phyloP scores from a whole-genome alignment of 2,888 invertebrate species.

The Pycnomerus fuliginosus region DNA sequence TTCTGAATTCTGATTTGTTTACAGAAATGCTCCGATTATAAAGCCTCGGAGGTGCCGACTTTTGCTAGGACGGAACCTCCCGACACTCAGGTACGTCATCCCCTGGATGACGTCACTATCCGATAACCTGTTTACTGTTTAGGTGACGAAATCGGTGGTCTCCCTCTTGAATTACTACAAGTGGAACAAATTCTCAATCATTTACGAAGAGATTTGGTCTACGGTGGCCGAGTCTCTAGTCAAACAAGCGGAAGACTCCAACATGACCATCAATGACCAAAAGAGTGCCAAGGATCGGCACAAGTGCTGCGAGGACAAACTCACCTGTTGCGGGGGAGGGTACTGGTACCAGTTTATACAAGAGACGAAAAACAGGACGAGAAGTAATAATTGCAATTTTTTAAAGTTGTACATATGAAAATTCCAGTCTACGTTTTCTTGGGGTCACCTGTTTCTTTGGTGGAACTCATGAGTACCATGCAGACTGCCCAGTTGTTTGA shows the following conservation, averaged over 20 bases:
- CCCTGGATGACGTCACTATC: background rate
- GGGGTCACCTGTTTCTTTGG: conserved; percentile 79
- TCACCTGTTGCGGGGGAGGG: conserved; percentile 74
- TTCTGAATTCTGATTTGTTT: no score
- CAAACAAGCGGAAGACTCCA: conserved; percentile 71
- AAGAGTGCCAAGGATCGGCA: conserved; percentile 69
- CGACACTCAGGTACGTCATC: conserved; percentile 81
- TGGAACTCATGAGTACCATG: conserved; percentile 91
- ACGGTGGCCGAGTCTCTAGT: conserved; percentile 80
- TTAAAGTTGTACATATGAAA: conserved; percentile 17
- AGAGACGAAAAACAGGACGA: conserved; percentile 81
- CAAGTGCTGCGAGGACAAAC: conserved; percentile 74
- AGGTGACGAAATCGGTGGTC: conserved; percentile 94
- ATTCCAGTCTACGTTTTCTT: conserved; percentile 91
- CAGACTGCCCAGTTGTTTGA: conserved; percentile 83
- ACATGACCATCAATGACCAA: conserved; percentile 83
- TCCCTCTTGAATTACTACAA: conserved; percentile 86
- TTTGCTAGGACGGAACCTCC: conserved; percentile 94
- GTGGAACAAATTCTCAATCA: conserved; percentile 92
- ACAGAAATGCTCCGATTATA: conserved; percentile 93
- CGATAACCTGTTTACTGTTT: conserved; percentile 34
- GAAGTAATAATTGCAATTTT: conserved; percentile 60
- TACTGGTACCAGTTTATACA: conserved; percentile 84
- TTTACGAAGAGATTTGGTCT: conserved; percentile 78
- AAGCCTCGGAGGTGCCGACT: conserved; percentile 82